These are phyloP conservation scores for Silurus lanzhouensis DNA, from an alignment of 2,797 vertebrate species.

Conservation along the genomic window DNA sequence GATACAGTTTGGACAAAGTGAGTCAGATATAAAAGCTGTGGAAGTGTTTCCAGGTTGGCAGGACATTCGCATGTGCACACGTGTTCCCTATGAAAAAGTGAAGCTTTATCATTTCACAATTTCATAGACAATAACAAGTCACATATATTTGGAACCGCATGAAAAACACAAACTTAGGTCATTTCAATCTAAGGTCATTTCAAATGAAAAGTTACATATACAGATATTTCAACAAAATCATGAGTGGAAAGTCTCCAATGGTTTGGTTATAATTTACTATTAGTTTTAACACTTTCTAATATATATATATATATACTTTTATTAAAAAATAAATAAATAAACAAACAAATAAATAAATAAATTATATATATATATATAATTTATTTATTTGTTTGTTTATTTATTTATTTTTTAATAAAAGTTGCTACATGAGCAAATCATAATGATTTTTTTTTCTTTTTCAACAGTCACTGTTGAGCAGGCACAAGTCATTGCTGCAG, in stretches of 20 bases:
- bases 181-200: too few species aligned
- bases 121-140: not conserved
- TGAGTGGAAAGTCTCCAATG: not conserved
- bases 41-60: not conserved
- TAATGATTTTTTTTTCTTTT: not conserved
- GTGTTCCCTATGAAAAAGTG: not conserved
- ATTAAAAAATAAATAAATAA: too few species aligned
- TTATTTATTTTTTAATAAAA: not conserved
- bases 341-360: too few species aligned
- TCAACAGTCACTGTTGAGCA: constrained; percentile 70
- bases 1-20: not conserved
- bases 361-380: too few species aligned
- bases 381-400: too few species aligned
- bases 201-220: too few species aligned
- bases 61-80: not conserved
- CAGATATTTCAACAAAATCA: too few species aligned
- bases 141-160: not conserved
- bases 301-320: too few species aligned
- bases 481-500: constrained; percentile 61
- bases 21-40: constrained; percentile 2
- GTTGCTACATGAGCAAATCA: not conserved
- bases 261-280: not conserved
- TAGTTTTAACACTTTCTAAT: not conserved
- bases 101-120: too few species aligned
- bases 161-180: not conserved